A percentile compares a stretch with the other conserved stretches of the same genome.
phyloP scores from a whole-genome alignment of 2,888 invertebrate species.

The Mechanitis mazaeus region DNA sequence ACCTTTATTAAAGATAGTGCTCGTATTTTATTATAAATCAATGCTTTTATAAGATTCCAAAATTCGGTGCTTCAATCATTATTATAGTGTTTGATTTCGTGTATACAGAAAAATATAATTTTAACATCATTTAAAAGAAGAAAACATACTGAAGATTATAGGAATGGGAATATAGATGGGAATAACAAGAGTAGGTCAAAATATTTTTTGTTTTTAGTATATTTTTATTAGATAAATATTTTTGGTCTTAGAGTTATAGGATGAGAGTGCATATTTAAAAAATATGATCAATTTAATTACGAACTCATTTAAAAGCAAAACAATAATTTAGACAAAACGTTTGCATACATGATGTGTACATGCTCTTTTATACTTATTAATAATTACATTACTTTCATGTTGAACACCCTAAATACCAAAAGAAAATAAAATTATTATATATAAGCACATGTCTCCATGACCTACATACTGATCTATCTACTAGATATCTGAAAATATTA shows the following conservation, averaged over 20 bases:
- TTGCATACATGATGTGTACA: slow-evolving; percentile 4
- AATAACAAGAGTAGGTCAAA: neutral
- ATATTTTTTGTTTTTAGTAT: neutral
- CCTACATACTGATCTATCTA: slow-evolving; percentile 5
- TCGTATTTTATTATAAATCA: neutral
- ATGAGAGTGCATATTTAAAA: slow-evolving; percentile 3
- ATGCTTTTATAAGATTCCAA: neutral
- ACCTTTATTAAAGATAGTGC: neutral
- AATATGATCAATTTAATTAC: neutral
- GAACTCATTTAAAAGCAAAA: slow-evolving; percentile 5
- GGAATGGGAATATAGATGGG: neutral
- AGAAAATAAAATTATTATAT: neutral
- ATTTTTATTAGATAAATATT: neutral
- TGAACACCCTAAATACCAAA: neutral
- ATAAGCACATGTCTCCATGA: slow-evolving; percentile 2
- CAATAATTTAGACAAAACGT: slow-evolving; percentile 4
- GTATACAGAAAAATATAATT: too few species aligned
- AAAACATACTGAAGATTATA: neutral
- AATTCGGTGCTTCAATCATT: slow-evolving; percentile 2
- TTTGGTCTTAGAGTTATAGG: neutral
- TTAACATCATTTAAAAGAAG: too few species aligned
- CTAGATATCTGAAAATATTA: slow-evolving; percentile 1
- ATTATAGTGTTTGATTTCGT: neutral
- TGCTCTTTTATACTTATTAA: neutral
- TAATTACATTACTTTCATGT: slow-evolving; percentile 1